Evolutionary conservation across 2,113 vertebrate species (phyloP).

Genomic region (Gadus macrocephalus): DNA sequence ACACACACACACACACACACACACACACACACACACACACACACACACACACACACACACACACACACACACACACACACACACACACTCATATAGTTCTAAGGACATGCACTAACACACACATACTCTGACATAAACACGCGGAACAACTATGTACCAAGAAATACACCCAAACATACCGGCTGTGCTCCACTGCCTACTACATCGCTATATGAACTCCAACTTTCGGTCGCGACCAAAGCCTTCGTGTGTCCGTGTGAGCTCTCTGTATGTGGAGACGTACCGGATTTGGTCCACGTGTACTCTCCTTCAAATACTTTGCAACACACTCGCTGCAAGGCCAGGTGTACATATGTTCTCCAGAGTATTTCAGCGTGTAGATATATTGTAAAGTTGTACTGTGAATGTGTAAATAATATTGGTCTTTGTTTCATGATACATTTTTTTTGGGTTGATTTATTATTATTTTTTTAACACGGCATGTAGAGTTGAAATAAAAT

Average conservation of each 20-base stretch:
- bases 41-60: not conserved
- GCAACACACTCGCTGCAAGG: slow-evolving; percentile 80
- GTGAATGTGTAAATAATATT: slow-evolving; percentile 99
- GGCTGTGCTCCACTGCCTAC: slow-evolving; percentile 85
- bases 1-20: slow-evolving; percentile 6
- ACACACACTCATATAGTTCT: slow-evolving; percentile 45
- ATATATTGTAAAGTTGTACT: slow-evolving; percentile 98
- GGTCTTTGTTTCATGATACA: slow-evolving; percentile 78
- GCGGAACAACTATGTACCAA: not conserved
- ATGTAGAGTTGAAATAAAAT: slow-evolving; percentile 99
- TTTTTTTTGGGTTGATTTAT: slow-evolving; percentile 57
- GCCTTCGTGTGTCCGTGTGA: slow-evolving; percentile 89
- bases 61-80: slow-evolving; percentile 39
- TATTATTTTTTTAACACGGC: slow-evolving; percentile 90
- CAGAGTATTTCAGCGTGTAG: slow-evolving; percentile 98
- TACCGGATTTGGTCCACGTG: slow-evolving; percentile 81
- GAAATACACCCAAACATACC: slow-evolving; percentile 1
- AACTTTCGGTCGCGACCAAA: slow-evolving; percentile 82
- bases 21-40: slow-evolving; percentile 34
- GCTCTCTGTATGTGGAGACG: slow-evolving; percentile 82
- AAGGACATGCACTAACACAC: slow-evolving; percentile 21
- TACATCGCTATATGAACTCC: slow-evolving; percentile 85
- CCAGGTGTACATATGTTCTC: slow-evolving; percentile 85
- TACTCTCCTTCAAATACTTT: slow-evolving; percentile 86
- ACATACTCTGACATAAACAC: not conserved